Evolutionary conservation across 2,797 vertebrate genomes (phyloP).

Genomic region (Cheirogaleus major): DNA sequence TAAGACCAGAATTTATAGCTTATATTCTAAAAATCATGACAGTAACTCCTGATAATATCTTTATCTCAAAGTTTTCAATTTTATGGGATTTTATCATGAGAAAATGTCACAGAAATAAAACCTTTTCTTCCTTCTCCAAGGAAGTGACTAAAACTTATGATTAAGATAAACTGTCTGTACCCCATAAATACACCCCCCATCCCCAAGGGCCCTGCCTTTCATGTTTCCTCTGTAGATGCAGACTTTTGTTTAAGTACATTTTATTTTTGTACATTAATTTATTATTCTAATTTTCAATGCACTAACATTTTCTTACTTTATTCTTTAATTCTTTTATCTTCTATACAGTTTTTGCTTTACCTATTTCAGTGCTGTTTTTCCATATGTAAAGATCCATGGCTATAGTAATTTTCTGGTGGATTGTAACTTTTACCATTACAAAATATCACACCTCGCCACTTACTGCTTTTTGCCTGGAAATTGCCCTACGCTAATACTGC

Average conservation of each 20-base stretch:
- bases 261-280: neutral
- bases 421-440: neutral
- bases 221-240: neutral
- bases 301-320: neutral
- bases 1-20: conserved; percentile 65
- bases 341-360: neutral
- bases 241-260: neutral
- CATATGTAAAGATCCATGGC: neutral
- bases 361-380: neutral
- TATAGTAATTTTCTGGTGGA: neutral
- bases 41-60: conserved; percentile 61
- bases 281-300: neutral
- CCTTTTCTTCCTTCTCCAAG: neutral
- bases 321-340: neutral
- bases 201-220: neutral
- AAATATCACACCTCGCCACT: neutral
- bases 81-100: conserved; percentile 53
- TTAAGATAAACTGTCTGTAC: neutral
- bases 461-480: neutral
- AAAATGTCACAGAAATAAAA: conserved; percentile 64
- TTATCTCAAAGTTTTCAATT: conserved; percentile 68
- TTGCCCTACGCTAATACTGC: neutral
- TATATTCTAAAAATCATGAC: conserved; percentile 41
- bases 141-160: neutral
- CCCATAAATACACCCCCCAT: neutral